These are phyloP conservation scores for Protonibea diacanthus DNA, from an alignment of 2,797 vertebrate species.

Conservation along the genomic window DNA sequence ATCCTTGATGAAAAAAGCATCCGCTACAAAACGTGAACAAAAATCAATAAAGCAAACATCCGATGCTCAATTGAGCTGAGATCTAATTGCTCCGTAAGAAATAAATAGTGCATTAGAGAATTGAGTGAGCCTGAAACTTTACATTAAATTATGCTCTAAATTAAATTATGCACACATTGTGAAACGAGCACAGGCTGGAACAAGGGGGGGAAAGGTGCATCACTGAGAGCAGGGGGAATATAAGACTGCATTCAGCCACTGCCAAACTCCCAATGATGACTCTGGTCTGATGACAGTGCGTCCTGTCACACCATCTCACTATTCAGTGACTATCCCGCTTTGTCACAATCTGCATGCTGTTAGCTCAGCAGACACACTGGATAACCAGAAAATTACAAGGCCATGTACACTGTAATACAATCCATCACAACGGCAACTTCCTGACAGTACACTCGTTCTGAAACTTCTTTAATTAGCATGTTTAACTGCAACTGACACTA, in stretches of 20 bases:
- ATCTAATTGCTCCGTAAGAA: constrained; percentile 63
- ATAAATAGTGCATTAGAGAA: constrained; percentile 72
- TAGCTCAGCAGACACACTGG: constrained; percentile 31
- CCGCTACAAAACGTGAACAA: constrained; percentile 39
- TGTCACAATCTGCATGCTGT: constrained; percentile 56
- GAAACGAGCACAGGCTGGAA: constrained; percentile 42
- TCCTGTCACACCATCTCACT: constrained; percentile 75
- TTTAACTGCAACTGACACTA: neutral
- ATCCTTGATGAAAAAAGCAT: constrained; percentile 60
- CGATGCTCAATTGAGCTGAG: constrained; percentile 56
- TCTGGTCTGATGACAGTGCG: constrained; percentile 70
- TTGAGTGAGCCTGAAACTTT: constrained; percentile 64
- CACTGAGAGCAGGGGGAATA: constrained; percentile 30
- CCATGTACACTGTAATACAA: neutral
- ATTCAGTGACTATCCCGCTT: constrained; percentile 54
- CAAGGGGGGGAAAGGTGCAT: constrained; percentile 9
- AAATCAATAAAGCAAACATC: constrained; percentile 78
- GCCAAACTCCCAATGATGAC: constrained; percentile 66
- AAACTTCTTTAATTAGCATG: neutral
- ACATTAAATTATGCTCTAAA: constrained; percentile 71
- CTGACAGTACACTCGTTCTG: neutral
- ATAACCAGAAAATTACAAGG: constrained; percentile 34
- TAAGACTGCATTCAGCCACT: constrained; percentile 71
- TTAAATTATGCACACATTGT: constrained; percentile 66
- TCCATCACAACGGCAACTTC: constrained; percentile 12